Conservation (phyloP, 2,113 vertebrate species). For the Apus apus region DNA sequence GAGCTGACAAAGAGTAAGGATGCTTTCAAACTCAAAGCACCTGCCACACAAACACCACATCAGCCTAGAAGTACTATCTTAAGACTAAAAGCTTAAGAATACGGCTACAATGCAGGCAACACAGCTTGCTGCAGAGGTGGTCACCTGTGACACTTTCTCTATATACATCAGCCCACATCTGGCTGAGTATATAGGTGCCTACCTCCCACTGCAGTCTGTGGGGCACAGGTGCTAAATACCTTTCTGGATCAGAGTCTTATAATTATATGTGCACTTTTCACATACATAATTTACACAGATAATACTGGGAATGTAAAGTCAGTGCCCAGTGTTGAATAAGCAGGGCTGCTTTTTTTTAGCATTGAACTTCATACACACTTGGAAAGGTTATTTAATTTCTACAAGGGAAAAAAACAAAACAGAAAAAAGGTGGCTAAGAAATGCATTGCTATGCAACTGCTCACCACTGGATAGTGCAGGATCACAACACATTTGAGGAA, state of each 20-base stretch:
- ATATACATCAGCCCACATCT: not conserved
- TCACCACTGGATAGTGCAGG: not conserved
- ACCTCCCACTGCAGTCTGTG: not conserved
- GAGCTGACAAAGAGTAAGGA: not conserved
- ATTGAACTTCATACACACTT: not conserved
- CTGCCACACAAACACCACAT: not conserved
- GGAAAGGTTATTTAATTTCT: not conserved
- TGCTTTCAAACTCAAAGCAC: not conserved
- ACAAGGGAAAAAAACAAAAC: not conserved
- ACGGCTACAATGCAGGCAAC: not conserved
- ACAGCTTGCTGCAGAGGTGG: not conserved
- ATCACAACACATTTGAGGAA: not conserved
- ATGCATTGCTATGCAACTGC: not conserved
- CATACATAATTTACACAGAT: not conserved
- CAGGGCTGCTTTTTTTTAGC: rapidly evolving
- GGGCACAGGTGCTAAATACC: not conserved
- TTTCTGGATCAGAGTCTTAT: not conserved
- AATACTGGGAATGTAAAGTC: not conserved
- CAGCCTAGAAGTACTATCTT: not conserved
- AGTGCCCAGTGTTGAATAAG: not conserved
- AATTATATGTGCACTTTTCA: not conserved
- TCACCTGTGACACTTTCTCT: not conserved
- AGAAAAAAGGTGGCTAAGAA: not conserved
- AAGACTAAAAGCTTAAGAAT: not conserved
- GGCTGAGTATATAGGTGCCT: not conserved